Percentiles rank a stretch among this genome's conserved stretches.
phyloP scores from a whole-genome alignment of 2,888 invertebrate species.

The Plebejus argus region DNA sequence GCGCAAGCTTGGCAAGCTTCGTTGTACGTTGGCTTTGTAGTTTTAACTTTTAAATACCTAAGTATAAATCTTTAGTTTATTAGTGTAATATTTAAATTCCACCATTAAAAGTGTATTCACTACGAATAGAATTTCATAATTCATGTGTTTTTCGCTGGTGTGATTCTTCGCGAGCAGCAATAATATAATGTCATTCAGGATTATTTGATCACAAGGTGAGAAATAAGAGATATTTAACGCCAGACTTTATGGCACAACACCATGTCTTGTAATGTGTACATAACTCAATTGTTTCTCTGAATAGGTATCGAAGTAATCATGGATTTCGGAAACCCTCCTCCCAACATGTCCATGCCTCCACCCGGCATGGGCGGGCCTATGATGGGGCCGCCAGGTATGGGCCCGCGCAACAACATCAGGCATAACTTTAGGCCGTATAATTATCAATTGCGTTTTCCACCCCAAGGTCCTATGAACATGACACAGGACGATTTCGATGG shows the following conservation, averaged over 20 bases:
- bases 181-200: conserved; percentile 68
- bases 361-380: conserved; percentile 61
- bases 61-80: conserved; percentile 54
- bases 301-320: conserved; percentile 75
- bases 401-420: conserved; percentile 69
- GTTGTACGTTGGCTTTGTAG: conserved; percentile 57
- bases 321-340: conserved; percentile 76
- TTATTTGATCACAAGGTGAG: conserved; percentile 65
- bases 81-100: conserved; percentile 49
- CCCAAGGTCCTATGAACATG: conserved; percentile 84
- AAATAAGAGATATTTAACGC: conserved; percentile 35
- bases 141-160: conserved; percentile 32
- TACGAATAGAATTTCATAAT: conserved; percentile 31
- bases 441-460: conserved; percentile 77
- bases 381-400: conserved; percentile 56
- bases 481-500: conserved; percentile 96
- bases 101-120: conserved; percentile 35
- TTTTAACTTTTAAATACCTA: conserved; percentile 53
- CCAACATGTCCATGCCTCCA: conserved; percentile 71
- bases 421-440: conserved; percentile 76
- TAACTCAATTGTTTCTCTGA: conserved; percentile 62
- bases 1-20: conserved; percentile 41
- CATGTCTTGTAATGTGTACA: conserved; percentile 22
- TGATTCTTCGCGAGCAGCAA: conserved; percentile 48
- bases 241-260: conserved; percentile 31